These are phyloP conservation scores for Naja naja DNA, from an alignment of 2,113 vertebrate species.

Conservation along the genomic window DNA sequence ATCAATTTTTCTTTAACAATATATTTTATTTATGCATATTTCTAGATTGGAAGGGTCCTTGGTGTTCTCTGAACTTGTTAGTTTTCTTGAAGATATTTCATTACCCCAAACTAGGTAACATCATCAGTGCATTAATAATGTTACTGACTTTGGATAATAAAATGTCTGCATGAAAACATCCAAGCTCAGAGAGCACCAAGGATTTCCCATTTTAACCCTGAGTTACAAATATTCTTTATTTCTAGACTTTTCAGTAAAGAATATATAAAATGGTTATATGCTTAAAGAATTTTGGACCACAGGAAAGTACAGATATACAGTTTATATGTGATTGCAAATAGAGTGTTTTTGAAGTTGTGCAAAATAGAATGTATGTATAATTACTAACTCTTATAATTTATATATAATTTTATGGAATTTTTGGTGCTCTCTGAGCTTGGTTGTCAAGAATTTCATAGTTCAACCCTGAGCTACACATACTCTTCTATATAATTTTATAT, in stretches of 20 bases:
- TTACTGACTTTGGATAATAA: too few species aligned
- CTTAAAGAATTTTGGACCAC: not conserved
- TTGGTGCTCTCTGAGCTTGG: not conserved
- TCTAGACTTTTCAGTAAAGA: not conserved
- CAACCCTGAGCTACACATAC: not conserved
- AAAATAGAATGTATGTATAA: not conserved
- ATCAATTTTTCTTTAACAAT: not conserved
- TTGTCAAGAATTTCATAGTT: not conserved
- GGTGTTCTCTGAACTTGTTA: not conserved
- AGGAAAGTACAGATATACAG: not conserved
- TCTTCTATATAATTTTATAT: not conserved
- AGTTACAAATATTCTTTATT: not conserved
- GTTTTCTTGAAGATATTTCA: not conserved
- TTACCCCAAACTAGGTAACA: not conserved
- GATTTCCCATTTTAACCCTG: too few species aligned
- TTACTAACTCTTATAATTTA: not conserved
- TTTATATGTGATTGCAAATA: not conserved
- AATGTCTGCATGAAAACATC: too few species aligned
- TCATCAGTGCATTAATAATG: not conserved
- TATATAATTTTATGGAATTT: not conserved
- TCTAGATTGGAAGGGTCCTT: not conserved
- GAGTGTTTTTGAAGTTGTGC: not conserved
- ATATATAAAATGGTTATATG: not conserved
- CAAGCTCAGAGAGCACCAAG: too few species aligned
- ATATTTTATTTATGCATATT: not conserved